Evolutionary conservation across 2,888 invertebrate species (phyloP).

Genomic region (Galeopsomyia nigrocyanea): DNA sequence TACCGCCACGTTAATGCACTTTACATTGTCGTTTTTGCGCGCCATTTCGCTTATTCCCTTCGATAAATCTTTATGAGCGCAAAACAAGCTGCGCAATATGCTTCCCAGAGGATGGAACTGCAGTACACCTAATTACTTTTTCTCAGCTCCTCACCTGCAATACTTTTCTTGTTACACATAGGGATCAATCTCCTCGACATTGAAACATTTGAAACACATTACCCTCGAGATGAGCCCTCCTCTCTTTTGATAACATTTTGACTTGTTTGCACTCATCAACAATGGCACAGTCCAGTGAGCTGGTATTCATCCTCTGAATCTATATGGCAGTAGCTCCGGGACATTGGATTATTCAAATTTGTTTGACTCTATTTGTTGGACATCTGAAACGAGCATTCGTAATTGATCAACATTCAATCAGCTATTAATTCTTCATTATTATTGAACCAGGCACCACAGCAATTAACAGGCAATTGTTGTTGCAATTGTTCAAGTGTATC

Average conservation of each 20-base stretch:
- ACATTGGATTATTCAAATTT: constrained; percentile 42
- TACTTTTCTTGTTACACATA: too few relatives aligned
- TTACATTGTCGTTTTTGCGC: constrained; percentile 81
- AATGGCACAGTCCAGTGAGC: constrained; percentile 39
- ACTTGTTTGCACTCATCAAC: constrained; percentile 34
- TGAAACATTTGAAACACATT: background rate
- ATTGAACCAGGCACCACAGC: too few relatives aligned
- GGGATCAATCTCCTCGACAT: too few relatives aligned
- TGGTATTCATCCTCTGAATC: constrained; percentile 20
- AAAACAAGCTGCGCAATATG: too few relatives aligned
- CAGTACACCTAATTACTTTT: too few relatives aligned
- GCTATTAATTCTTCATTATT: too few relatives aligned
- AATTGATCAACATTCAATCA: background rate
- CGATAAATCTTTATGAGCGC: too few relatives aligned
- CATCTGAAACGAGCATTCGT: constrained; percentile 55
- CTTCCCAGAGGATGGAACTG: too few relatives aligned
- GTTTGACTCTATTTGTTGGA: constrained; percentile 52
- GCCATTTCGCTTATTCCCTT: constrained; percentile 73
- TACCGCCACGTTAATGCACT: constrained; percentile 87
- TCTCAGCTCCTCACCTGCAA: background rate
- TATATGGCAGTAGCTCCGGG: constrained; percentile 21
- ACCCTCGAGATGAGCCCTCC: constrained; percentile 35
- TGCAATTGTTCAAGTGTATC: too few relatives aligned
- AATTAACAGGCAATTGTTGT: too few relatives aligned
- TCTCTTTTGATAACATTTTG: constrained; percentile 46